Conservation (phyloP, 2,113 vertebrate species). For the Athene cunicularia region DNA sequence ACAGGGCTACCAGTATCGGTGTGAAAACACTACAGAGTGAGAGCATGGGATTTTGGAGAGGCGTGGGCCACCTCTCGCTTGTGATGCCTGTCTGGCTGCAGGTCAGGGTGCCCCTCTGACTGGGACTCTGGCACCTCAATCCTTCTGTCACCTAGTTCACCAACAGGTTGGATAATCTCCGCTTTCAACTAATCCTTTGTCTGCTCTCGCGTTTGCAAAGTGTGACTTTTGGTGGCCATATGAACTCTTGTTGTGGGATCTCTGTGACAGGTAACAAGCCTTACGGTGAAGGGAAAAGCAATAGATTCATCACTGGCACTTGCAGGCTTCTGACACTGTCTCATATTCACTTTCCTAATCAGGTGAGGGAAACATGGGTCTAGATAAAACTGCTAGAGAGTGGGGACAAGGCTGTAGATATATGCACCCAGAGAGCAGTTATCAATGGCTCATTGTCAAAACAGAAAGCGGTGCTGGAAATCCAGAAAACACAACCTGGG, state of each 20-base stretch:
- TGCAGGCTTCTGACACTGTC: constrained; percentile 30
- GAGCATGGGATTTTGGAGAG: neutral
- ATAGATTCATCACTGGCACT: constrained; percentile 61
- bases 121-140: neutral
- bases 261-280: constrained; percentile 17
- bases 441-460: constrained; percentile 61
- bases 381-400: constrained; percentile 31
- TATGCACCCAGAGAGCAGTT: constrained; percentile 30
- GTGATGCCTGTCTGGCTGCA: neutral
- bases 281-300: neutral
- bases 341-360: constrained; percentile 56
- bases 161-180: neutral
- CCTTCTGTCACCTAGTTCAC: neutral
- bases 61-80: fast-evolving
- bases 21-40: neutral
- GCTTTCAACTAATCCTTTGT: neutral
- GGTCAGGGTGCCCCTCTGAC: neutral
- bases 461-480: neutral
- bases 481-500: neutral
- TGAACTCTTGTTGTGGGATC: constrained; percentile 18
- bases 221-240: neutral
- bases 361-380: constrained; percentile 53
- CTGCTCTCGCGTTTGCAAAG: neutral
- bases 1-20: fast-evolving
- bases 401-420: constrained; percentile 15